Evolutionary conservation across 2,797 vertebrate species (phyloP), one percentile per base, ranked within the genome.

Genomic region (Phrynocephalus vlangalii): DNA sequence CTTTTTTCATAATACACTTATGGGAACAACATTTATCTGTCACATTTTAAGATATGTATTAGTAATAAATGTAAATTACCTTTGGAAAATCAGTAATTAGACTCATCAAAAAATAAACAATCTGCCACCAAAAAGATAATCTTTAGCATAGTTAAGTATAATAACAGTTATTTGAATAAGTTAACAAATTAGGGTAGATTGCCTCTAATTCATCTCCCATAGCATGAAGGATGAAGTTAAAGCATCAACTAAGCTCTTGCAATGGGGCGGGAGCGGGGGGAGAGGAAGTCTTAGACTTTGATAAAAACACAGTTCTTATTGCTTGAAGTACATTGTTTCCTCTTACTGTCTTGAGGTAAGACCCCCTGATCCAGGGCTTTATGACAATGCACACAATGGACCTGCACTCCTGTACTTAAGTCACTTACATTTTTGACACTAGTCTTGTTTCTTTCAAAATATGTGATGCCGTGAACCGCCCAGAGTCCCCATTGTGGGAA

Each of bases 121-220:
- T 97, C 97, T 97, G 97, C 97, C 96, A 97, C 97, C 96, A 97
- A 97, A 97, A 97, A 97, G 97, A 97, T 97, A 97, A 97, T 97
- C 97, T 97, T 97, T 97, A 97, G 96, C 96, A 97, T 96, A 97
- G 97, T 97, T 97, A 97, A 97, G 97, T 97, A 96, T 97, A 97
- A 97, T 97, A 97, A 97, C 97, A 96, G 97, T 97, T 97, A 97
- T 97, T 97, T 97, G 97, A 97, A 97, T 97, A 97, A 97, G 97
- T 97, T 97, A 97, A 97, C 96, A 97, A 97, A 97, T 97, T 97
- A 97, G 96, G 96, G 95, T 96, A 97, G 97, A 97, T 97, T 97
- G 97, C 97, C 96, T 95, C 96, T 97, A 97, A 97, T 97, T 97
- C 96, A 97, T 95, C 97, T 96, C 96, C 96, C 96, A 95, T 97